These are phyloP conservation scores for Coelopa pilipes DNA, from an alignment of 2,888 invertebrate genomes.

Conservation along the genomic window DNA sequence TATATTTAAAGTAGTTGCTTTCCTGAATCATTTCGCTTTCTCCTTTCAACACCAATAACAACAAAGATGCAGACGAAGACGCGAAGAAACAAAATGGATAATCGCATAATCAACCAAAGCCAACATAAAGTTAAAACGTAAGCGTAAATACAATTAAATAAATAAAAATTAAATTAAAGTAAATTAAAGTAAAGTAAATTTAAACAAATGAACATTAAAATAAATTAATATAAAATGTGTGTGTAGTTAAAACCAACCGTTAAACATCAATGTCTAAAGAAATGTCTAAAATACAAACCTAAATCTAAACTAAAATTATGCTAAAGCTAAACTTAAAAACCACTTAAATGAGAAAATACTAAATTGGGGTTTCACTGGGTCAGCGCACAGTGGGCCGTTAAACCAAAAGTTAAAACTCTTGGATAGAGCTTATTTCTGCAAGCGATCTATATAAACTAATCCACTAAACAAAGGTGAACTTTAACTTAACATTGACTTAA, in stretches of 20 bases:
- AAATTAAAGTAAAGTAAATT: constrained; percentile 26
- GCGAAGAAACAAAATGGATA: background rate
- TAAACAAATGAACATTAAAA: constrained; percentile 33
- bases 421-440: background rate
- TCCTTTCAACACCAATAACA: constrained; percentile 25
- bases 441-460: background rate
- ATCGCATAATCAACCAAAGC: background rate
- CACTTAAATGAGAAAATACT: background rate
- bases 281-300: constrained; percentile 37
- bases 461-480: background rate
- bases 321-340: constrained; percentile 1
- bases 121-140: constrained; percentile 38
- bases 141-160: constrained; percentile 39
- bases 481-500: constrained; percentile 24
- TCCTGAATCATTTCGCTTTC: constrained; percentile 11
- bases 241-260: constrained; percentile 42
- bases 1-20: constrained; percentile 13
- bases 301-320: constrained; percentile 15
- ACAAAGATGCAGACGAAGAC: constrained; percentile 26
- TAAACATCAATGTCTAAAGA: constrained; percentile 21
- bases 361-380: background rate
- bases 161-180: constrained; percentile 37
- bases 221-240: constrained; percentile 46
- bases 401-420: constrained; percentile 40
- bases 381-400: constrained; percentile 1